These are phyloP conservation scores for Eupithecia subfuscata DNA, from an alignment of 2,888 invertebrate genomes.

Conservation along the genomic window DNA sequence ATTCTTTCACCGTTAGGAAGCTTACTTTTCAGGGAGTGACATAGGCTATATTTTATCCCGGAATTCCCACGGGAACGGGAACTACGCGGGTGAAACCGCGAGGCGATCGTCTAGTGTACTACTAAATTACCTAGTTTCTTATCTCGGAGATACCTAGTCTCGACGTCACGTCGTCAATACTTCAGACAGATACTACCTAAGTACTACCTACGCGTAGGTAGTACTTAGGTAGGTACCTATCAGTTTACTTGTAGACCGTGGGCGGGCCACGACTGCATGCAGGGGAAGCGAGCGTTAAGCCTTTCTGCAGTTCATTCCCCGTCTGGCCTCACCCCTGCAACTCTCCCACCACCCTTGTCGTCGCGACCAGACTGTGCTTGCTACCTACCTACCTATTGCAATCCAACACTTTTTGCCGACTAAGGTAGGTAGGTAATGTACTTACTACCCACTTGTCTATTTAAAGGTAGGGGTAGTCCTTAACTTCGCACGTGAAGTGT, in stretches of 20 bases:
- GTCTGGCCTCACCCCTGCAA: slow-evolving; percentile 84
- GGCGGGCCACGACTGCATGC: slow-evolving; percentile 77
- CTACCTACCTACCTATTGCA: slow-evolving; percentile 55
- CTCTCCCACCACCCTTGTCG: slow-evolving; percentile 65
- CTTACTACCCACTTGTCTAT: slow-evolving; percentile 7
- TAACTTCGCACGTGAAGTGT: background rate
- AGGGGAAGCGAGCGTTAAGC: slow-evolving; percentile 84
- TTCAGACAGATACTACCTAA: too few species aligned
- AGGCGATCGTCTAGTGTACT: too few species aligned
- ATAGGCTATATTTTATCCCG: too few species aligned
- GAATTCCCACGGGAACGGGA: too few species aligned
- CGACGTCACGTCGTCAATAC: too few species aligned
- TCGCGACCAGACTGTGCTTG: slow-evolving; percentile 70
- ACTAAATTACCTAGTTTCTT: too few species aligned
- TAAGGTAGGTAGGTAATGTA: slow-evolving; percentile 37
- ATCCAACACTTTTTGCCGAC: slow-evolving; percentile 67
- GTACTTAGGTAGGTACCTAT: slow-evolving; percentile 41
- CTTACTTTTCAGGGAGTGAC: too few species aligned
- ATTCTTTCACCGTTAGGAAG: too few species aligned
- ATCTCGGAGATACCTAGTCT: too few species aligned
- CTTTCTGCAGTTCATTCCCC: slow-evolving; percentile 86
- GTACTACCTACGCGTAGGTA: too few species aligned
- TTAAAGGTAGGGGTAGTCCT: background rate
- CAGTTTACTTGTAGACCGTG: slow-evolving; percentile 58
- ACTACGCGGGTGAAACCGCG: too few species aligned